phyloP scores from a whole-genome alignment of 2,113 vertebrate species.

The Ceyx melanurus region DNA sequence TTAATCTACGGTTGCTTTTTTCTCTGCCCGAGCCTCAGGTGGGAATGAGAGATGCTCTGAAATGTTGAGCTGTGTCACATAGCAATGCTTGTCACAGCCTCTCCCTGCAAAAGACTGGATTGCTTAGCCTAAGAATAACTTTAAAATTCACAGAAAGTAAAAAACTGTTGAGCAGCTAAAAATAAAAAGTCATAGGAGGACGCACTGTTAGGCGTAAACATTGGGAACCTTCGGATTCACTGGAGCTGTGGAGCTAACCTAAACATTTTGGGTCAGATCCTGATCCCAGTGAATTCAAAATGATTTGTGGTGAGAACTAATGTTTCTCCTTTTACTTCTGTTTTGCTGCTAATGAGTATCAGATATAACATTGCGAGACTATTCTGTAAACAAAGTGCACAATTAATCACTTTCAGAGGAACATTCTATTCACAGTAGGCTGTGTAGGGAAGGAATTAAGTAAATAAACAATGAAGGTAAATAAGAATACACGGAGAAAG shows the following conservation, averaged over 20 bases:
- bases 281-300: slow-evolving; percentile 3
- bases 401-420: slow-evolving; percentile 62
- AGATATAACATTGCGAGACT: slow-evolving; percentile 52
- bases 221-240: slow-evolving; percentile 28
- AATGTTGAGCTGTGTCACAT: slow-evolving; percentile 23
- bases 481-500: slow-evolving; percentile 16
- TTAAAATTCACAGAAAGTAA: slow-evolving; percentile 61
- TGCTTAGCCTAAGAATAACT: slow-evolving; percentile 57
- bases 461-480: slow-evolving; percentile 53
- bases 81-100: slow-evolving; percentile 41
- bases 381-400: slow-evolving; percentile 60
- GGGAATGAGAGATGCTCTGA: background rate
- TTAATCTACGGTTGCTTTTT: background rate
- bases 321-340: slow-evolving; percentile 50
- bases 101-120: slow-evolving; percentile 18
- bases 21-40: slow-evolving; percentile 14
- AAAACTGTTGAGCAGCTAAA: slow-evolving; percentile 54
- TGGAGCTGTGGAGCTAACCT: slow-evolving; percentile 40
- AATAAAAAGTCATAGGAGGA: slow-evolving; percentile 60
- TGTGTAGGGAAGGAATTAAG: slow-evolving; percentile 15
- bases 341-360: slow-evolving; percentile 60
- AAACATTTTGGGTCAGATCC: slow-evolving; percentile 39
- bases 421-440: slow-evolving; percentile 36
- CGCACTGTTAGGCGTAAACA: slow-evolving; percentile 17
- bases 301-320: slow-evolving; percentile 32